These are phyloP conservation scores for Eremophila alpestris DNA, from an alignment of 2,797 vertebrate species.

Conservation along the genomic window DNA sequence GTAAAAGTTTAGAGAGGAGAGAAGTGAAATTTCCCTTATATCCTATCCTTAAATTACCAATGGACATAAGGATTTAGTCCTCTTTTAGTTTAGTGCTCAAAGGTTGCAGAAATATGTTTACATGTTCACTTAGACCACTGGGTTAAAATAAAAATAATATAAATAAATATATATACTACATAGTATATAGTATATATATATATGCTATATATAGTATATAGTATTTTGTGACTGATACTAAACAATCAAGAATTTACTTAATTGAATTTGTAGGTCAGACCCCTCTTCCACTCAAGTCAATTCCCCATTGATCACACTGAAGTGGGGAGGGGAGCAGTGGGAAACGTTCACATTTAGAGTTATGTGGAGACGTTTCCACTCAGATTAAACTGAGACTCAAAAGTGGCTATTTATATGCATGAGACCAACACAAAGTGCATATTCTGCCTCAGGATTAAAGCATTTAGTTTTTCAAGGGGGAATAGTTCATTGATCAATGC, in stretches of 20 bases:
- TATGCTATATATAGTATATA: neutral
- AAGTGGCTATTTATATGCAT: slow-evolving; percentile 59
- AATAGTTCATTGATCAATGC: slow-evolving; percentile 47
- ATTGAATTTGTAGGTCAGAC: slow-evolving; percentile 26
- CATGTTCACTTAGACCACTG: neutral
- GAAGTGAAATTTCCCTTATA: neutral
- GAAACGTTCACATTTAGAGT: neutral
- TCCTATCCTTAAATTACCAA: neutral
- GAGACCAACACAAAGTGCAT: slow-evolving; percentile 57
- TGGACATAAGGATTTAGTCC: neutral
- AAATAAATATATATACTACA: too few relatives aligned
- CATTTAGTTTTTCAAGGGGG: slow-evolving; percentile 60
- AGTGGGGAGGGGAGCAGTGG: neutral
- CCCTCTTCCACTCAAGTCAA: neutral
- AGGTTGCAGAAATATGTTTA: neutral
- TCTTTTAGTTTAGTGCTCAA: neutral
- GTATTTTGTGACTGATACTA: neutral
- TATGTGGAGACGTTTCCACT: neutral
- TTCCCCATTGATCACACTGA: neutral
- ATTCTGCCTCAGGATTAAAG: slow-evolving; percentile 70
- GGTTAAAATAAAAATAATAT: neutral
- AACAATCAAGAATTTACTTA: neutral
- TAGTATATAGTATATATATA: too few relatives aligned
- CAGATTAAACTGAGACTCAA: slow-evolving; percentile 17
- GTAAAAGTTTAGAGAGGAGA: neutral